Conservation (phyloP, 2,113 vertebrate species). For the Hirundichthys speculiger region DNA sequence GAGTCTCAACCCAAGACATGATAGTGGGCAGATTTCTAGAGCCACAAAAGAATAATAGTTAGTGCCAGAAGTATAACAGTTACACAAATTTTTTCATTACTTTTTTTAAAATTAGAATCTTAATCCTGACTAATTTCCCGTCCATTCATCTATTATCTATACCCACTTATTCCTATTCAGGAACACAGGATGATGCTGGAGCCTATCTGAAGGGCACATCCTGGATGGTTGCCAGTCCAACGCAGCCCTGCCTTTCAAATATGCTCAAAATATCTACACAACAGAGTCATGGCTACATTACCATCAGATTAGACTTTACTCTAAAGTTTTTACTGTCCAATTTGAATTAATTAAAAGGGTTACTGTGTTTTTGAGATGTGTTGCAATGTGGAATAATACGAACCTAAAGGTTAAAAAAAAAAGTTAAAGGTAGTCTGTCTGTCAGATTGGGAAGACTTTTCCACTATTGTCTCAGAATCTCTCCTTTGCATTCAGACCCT, state of each 20-base stretch:
- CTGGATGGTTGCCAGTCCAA: too few species aligned
- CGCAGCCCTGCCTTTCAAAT: neutral
- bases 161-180: too few species aligned
- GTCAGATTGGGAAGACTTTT: neutral
- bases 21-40: slow-evolving; percentile 93
- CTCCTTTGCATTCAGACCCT: slow-evolving; percentile 14
- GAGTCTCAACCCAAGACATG: slow-evolving; percentile 93
- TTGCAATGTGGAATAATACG: slow-evolving; percentile 1
- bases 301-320: too few species aligned
- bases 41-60: slow-evolving; percentile 8
- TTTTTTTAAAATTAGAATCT: too few species aligned
- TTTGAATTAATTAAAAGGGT: neutral
- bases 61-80: neutral
- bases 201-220: too few species aligned
- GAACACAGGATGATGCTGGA: too few species aligned
- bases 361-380: neutral
- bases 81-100: neutral
- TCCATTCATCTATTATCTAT: too few species aligned
- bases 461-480: slow-evolving; percentile 17
- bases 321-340: too few species aligned
- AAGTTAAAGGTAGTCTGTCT: slow-evolving; percentile 20
- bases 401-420: neutral
- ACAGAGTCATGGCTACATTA: neutral
- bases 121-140: too few species aligned
- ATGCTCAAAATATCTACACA: neutral